Base-by-base conservation (phyloP, 2,888 invertebrate species). In the Patella pellucida region DNA sequence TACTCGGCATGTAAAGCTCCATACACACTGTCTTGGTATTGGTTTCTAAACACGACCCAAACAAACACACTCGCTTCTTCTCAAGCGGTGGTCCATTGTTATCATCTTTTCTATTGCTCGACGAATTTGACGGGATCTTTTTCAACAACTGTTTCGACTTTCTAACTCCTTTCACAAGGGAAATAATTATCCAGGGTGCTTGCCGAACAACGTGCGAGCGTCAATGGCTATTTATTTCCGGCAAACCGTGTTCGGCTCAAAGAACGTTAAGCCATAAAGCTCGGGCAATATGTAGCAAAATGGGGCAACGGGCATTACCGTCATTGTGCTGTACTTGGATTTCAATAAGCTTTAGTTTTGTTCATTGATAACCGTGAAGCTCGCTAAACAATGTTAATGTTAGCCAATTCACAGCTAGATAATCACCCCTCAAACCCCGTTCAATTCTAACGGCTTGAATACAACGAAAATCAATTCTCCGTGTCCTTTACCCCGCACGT, bases 221-320 rank as follows among this genome's bases (percentile, higher is more conserved):
- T 73, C 73, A 73, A 56, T 71, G 67, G 73, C 68, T 76, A 76
- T 76, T 76, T 76, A 73, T 76, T 76, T 76, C 76, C 69, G 67
- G 50, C 41, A 74, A 52, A 56, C 71, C 71, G 51, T 68, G 68
- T 52, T 56, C 52, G 62, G 54, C 54, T 67, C 68, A 73, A 70
- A 62, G 52, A 74, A 56, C 70, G 41, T 31, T 41, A 27, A 68
- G 73, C 73, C 76, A 76, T 73, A 76, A 76, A 76, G 76, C 62
- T 74, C 70, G 70, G 52, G 68, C 73, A 73, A 76, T 74, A 70
- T 76, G 73, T 71, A 76, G 74, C 76, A 76, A 76, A 76, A 76
- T 71, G 76, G 52, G 73, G 69, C 27, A 52, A 54, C 68, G 73
- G 52, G 23, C 52, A 73, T 73, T 73, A 69, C 68, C 14, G 52